Base-by-base conservation (phyloP, 2,888 invertebrate species). In the Tetheella fluctuosa region DNA sequence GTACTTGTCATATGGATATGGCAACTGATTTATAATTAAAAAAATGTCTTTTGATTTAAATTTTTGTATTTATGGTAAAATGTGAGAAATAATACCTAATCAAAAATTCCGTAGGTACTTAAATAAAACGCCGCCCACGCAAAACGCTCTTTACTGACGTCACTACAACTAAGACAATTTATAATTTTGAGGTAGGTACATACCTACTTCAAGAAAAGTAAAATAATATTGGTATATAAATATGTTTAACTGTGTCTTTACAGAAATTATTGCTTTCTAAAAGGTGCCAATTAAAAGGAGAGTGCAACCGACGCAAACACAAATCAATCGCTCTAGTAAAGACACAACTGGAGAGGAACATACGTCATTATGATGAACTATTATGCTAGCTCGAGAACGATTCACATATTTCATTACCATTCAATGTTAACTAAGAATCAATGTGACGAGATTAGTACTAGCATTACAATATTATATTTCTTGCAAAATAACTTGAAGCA, bases 251-350 rank as follows among this genome's bases (percentile, higher is more conserved):
- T 2, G 20, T 20, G 42, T 20, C 42, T 20, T 48, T 48, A 20
- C 20, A 48, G 42, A 17, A 48, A 48, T 48, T 48, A 48, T 48
- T 48, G 42, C 55, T 54, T 69, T 67, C 67, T 23, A 61, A n/a
- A n/a, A n/a, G 53, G 62, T 61, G 57, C 70, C 59, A 61, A 75
- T 79, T 75, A 76, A 23, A 57, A 63, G 61, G 67, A 68, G 64
- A 70, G 69, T 62, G 73, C 64, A 68, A 67, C 67, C 69, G 70
- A 70, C 65, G 67, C 60, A 65, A 67, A 70, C 70, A 69, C 67
- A 67, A 76, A 80, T 77, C 76, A 64, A 77, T 77, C 75, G 80
- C 79, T 80, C 79, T 70, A 73, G 63, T 79, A 73, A 77, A 65
- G 68, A 70, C 59, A 54, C 59, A 69, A 71, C 66, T 66, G 60